Evolutionary conservation across 2,888 invertebrate species (phyloP).

Genomic region (Cataglyphis rosenhaueri): DNA sequence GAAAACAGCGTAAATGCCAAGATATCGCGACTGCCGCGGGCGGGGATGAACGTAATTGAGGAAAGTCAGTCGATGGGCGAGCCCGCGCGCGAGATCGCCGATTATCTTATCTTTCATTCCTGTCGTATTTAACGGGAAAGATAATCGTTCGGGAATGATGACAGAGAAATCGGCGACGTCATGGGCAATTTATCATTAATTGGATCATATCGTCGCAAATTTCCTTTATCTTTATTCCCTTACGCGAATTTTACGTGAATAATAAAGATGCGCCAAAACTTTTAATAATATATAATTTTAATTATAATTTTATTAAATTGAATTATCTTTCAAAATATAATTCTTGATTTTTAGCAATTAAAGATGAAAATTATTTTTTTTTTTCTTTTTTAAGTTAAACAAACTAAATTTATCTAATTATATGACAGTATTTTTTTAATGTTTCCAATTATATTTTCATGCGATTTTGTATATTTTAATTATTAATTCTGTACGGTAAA

Average conservation of each 20-base stretch:
- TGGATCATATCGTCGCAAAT: constrained; percentile 1
- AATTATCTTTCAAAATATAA: background rate
- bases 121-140: constrained; percentile 25
- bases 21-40: constrained; percentile 48
- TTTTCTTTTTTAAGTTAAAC: background rate
- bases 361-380: background rate
- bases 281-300: background rate
- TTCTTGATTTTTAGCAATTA: background rate
- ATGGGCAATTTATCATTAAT: constrained; percentile 6
- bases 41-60: constrained; percentile 60
- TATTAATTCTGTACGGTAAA: no score
- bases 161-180: constrained; percentile 7
- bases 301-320: background rate
- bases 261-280: background rate
- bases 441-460: background rate
- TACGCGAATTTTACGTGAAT: background rate
- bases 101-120: constrained; percentile 39
- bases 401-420: background rate
- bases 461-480: background rate
- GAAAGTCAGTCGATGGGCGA: constrained; percentile 46
- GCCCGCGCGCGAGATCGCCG: constrained; percentile 12
- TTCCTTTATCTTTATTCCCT: background rate
- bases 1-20: constrained; percentile 39
- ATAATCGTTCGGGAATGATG: constrained; percentile 19
- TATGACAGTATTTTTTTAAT: background rate